phyloP scores from a whole-genome alignment of 2,797 vertebrate species.

The Amblyraja radiata region DNA sequence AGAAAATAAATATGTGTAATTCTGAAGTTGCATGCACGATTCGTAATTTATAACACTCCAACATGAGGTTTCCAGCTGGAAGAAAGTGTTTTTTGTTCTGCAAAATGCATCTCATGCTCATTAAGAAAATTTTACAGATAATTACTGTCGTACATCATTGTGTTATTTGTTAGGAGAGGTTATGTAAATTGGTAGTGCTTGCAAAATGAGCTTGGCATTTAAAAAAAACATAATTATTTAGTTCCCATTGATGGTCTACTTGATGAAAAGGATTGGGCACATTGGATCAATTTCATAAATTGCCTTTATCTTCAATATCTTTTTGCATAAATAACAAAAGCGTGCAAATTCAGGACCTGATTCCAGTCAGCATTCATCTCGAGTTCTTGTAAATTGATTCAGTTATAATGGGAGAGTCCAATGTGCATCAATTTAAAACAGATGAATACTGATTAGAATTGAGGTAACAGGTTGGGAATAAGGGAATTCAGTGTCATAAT shows the following conservation, averaged over 20 bases:
- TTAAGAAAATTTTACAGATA: constrained; percentile 1
- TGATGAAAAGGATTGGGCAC: neutral
- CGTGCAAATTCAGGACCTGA: neutral
- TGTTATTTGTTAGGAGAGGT: neutral
- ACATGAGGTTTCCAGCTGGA: neutral
- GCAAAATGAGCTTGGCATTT: neutral
- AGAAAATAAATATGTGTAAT: neutral
- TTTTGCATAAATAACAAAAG: neutral
- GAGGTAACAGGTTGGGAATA: neutral
- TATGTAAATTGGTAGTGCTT: neutral
- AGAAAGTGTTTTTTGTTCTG: neutral
- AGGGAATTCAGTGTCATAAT: neutral
- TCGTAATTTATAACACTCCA: neutral
- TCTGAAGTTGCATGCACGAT: neutral
- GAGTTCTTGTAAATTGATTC: neutral
- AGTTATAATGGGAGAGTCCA: neutral
- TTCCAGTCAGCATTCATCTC: neutral
- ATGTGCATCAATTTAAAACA: neutral
- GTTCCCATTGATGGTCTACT: neutral
- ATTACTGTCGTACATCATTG: neutral
- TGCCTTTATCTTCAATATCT: neutral
- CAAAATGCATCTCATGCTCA: neutral
- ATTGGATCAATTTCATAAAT: neutral
- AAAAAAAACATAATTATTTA: neutral
- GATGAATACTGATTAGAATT: constrained; percentile 14